Evolutionary conservation across 2,113 vertebrate genomes (phyloP).

Genomic region (Amphilophus citrinellus): DNA sequence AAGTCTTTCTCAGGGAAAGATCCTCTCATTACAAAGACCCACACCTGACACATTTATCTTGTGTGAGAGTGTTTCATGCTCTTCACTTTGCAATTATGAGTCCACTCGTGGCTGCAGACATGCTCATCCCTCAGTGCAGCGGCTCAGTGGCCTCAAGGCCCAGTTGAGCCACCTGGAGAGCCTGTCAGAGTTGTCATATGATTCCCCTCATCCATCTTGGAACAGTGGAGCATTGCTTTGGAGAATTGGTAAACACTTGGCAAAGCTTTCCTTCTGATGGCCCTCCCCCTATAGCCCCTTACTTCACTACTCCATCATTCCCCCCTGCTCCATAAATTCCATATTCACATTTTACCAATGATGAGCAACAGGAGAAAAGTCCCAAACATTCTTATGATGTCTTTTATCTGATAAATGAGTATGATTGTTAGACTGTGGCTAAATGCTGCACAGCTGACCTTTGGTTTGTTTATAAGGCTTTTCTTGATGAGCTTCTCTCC

Average conservation of each 20-base stretch:
- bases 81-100: constrained; percentile 31
- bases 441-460: constrained; percentile 19
- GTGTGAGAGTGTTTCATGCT: neutral
- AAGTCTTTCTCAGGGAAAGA: neutral
- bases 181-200: constrained; percentile 45
- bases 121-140: constrained; percentile 23
- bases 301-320: constrained; percentile 42
- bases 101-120: constrained; percentile 1
- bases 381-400: neutral
- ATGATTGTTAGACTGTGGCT: constrained; percentile 1
- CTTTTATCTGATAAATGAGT: constrained; percentile 14
- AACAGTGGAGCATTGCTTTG: constrained; percentile 14
- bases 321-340: constrained; percentile 61
- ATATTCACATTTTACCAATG: constrained; percentile 59
- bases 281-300: constrained; percentile 7
- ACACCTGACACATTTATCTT: constrained; percentile 36
- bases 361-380: neutral
- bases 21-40: neutral
- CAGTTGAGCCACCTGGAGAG: constrained; percentile 37
- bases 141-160: neutral
- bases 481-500: constrained; percentile 36
- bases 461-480: constrained; percentile 46
- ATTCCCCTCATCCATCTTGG: constrained; percentile 51
- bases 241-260: constrained; percentile 55
- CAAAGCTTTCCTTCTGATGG: constrained; percentile 33